A percentile compares a stretch with the other conserved stretches of the same genome.
These are phyloP conservation scores for Adelphocoris suturalis DNA, from an alignment of 2,888 invertebrate genomes.

Conservation along the genomic window DNA sequence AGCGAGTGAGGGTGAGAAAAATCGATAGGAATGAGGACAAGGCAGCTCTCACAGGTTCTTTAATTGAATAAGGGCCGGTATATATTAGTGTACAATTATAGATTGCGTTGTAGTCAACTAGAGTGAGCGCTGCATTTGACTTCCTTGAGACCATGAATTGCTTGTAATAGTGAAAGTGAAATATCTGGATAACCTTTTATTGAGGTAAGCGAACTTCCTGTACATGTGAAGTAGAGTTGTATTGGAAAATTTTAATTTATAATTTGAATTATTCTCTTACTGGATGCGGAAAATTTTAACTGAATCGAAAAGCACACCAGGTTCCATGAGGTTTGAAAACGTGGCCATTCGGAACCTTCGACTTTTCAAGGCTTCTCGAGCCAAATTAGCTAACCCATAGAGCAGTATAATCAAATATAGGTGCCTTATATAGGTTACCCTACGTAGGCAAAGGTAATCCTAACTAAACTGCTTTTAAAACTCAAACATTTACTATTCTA, in stretches of 20 bases:
- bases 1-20: neutral
- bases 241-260: too few species aligned
- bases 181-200: conserved; percentile 48
- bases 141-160: conserved; percentile 40
- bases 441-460: too few species aligned
- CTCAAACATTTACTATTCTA: too few species aligned
- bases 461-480: too few species aligned
- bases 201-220: neutral
- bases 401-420: neutral
- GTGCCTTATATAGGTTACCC: too few species aligned
- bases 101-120: conserved; percentile 47
- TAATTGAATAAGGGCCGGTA: conserved; percentile 54
- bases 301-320: neutral
- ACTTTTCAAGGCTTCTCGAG: neutral
- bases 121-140: conserved; percentile 40
- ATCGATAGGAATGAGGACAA: conserved; percentile 37
- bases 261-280: too few species aligned
- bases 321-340: conserved; percentile 16
- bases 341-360: conserved; percentile 44
- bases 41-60: neutral
- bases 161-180: conserved; percentile 55
- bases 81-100: conserved; percentile 62
- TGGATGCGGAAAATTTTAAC: too few species aligned
- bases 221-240: too few species aligned
- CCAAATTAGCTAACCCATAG: neutral